Evolutionary conservation across 1,140 invertebrate genomes (phyloP).

Genomic region (Drosophila hydei): DNA sequence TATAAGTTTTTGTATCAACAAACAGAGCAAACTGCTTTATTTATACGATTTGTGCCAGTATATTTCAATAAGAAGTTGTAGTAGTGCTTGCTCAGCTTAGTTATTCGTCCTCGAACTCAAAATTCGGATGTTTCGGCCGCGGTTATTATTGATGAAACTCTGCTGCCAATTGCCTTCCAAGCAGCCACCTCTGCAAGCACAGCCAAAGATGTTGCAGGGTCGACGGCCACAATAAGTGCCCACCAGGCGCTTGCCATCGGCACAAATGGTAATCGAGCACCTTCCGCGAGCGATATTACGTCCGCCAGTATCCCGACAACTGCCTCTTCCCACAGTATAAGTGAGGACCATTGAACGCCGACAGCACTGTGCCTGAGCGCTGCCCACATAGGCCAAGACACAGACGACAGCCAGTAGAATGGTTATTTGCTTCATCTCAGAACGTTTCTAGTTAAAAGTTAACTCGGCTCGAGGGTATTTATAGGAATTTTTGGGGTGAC

Average conservation of each 20-base stretch:
- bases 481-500: neutral
- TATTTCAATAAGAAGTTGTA: too few species aligned
- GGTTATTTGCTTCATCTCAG: neutral
- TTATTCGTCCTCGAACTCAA: too few species aligned
- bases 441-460: neutral
- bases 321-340: neutral
- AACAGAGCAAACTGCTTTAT: too few species aligned
- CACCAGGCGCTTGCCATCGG: slow-evolving; percentile 8
- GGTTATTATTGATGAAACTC: too few species aligned
- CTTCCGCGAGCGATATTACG: neutral
- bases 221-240: slow-evolving; percentile 29
- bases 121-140: too few species aligned
- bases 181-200: slow-evolving; percentile 17
- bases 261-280: slow-evolving; percentile 27
- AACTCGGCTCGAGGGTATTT: neutral
- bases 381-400: neutral
- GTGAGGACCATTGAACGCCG: neutral
- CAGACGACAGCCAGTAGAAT: neutral
- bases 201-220: slow-evolving; percentile 21
- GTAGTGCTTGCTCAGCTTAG: too few species aligned
- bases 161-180: slow-evolving; percentile 9
- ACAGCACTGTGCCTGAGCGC: slow-evolving; percentile 7
- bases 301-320: too few species aligned
- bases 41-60: too few species aligned
- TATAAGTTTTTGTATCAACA: too few species aligned